A percentile compares a stretch with the other conserved stretches of the same genome.
Evolutionary conservation across 2,113 vertebrate genomes (phyloP).

Genomic region (Agelaius phoeniceus): DNA sequence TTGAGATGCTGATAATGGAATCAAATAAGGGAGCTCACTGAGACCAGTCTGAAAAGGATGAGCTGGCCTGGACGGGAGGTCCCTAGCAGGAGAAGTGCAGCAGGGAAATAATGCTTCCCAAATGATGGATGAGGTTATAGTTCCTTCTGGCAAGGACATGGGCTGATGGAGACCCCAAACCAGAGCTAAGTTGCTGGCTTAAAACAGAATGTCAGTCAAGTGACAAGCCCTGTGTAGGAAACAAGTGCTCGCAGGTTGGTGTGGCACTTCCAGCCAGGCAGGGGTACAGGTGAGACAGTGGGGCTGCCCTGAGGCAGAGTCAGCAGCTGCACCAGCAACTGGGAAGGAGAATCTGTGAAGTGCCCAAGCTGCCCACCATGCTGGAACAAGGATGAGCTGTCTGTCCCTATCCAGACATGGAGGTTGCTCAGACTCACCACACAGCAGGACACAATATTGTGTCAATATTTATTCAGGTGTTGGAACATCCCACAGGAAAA

Average conservation of each 20-base stretch:
- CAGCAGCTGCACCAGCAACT: background rate
- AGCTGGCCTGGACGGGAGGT: background rate
- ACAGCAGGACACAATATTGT: background rate
- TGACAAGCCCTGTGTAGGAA: background rate
- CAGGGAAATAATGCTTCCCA: background rate
- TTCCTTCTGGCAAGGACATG: background rate
- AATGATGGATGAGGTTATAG: background rate
- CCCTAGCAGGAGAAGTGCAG: background rate
- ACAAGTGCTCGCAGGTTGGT: background rate
- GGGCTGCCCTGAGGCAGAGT: background rate
- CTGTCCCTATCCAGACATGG: background rate
- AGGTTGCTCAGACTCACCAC: background rate
- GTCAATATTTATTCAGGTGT: background rate
- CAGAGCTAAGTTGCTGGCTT: background rate
- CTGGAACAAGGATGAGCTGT: background rate
- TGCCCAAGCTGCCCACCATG: background rate
- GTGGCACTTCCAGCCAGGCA: background rate
- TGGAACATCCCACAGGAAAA: background rate
- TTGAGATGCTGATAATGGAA: background rate
- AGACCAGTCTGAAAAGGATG: conserved; percentile 5
- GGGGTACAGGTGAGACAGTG: background rate
- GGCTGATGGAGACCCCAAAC: background rate
- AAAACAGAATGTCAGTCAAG: background rate
- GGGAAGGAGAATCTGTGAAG: background rate
- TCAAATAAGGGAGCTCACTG: background rate